A percentile compares a stretch with the other conserved stretches of the same genome.
Conservation (phyloP, 1,140 invertebrate species). For the Cyrtorhinus lividipennis region DNA sequence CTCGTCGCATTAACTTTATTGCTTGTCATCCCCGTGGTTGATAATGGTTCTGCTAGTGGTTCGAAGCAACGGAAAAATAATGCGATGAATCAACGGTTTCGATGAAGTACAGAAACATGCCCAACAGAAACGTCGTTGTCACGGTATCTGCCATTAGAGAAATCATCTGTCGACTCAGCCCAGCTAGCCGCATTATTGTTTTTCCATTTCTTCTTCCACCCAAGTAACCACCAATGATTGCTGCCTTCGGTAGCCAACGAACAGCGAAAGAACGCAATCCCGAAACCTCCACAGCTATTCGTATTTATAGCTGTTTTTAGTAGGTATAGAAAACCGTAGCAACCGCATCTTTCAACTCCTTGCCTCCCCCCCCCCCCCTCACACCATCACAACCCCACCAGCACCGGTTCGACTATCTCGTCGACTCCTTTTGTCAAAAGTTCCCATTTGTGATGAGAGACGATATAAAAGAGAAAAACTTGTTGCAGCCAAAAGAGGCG, state of each 20-base stretch:
- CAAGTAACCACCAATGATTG: no score
- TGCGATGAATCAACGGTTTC: no score
- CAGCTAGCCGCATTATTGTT: no score
- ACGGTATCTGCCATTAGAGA: no score
- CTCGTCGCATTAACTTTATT: no score
- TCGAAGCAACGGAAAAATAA: no score
- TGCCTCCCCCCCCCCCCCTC: neutral
- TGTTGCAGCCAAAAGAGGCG: neutral
- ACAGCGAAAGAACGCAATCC: neutral
- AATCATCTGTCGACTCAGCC: no score
- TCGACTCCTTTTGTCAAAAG: neutral
- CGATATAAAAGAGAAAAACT: constrained; percentile 3
- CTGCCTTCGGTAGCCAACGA: neutral
- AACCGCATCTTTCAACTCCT: neutral
- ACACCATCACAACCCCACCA: neutral
- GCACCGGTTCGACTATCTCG: neutral
- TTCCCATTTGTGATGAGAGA: neutral
- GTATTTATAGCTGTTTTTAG: neutral
- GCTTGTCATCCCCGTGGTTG: no score
- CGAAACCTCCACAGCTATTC: neutral
- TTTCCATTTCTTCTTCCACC: no score
- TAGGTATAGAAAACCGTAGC: neutral
- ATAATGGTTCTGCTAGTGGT: no score
- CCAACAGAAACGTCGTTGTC: no score
- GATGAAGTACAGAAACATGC: no score